These are phyloP conservation scores for Leucoraja erinaceus DNA, from an alignment of 2,113 vertebrate genomes.

Conservation along the genomic window DNA sequence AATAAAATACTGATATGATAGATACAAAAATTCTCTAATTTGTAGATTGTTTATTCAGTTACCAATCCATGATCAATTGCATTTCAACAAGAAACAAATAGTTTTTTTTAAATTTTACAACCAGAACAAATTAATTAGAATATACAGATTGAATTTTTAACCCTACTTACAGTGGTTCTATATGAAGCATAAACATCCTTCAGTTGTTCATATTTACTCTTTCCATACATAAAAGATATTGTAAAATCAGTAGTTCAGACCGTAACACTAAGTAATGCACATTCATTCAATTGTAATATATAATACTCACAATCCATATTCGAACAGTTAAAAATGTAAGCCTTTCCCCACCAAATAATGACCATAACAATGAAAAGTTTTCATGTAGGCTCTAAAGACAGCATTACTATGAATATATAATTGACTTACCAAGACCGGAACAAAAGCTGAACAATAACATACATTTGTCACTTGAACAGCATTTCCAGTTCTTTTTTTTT, in stretches of 20 bases:
- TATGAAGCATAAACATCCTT: not conserved
- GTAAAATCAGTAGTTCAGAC: slow-evolving; percentile 31
- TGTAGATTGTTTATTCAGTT: not conserved
- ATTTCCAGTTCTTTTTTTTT: slow-evolving; percentile 2
- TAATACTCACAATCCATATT: slow-evolving; percentile 19
- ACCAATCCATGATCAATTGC: slow-evolving; percentile 29
- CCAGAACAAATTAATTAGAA: slow-evolving; percentile 10
- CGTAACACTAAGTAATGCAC: slow-evolving; percentile 4
- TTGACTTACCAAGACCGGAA: not conserved
- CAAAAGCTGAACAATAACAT: slow-evolving; percentile 10
- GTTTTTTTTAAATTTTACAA: not conserved
- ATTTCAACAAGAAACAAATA: slow-evolving; percentile 21
- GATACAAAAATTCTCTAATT: not conserved
- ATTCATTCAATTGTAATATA: slow-evolving; percentile 27
- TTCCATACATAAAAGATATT: not conserved
- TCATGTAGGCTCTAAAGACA: not conserved
- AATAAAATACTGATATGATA: not conserved
- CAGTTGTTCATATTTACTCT: slow-evolving; percentile 12
- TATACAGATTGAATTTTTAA: slow-evolving; percentile 12
- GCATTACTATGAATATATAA: not conserved
- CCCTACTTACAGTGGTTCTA: not conserved
- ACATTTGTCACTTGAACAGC: not conserved
- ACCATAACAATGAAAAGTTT: slow-evolving; percentile 17
- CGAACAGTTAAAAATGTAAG: not conserved
- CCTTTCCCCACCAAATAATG: not conserved